Base-by-base conservation (phyloP, 2,888 invertebrate species). In the Linyphia triangularis region DNA sequence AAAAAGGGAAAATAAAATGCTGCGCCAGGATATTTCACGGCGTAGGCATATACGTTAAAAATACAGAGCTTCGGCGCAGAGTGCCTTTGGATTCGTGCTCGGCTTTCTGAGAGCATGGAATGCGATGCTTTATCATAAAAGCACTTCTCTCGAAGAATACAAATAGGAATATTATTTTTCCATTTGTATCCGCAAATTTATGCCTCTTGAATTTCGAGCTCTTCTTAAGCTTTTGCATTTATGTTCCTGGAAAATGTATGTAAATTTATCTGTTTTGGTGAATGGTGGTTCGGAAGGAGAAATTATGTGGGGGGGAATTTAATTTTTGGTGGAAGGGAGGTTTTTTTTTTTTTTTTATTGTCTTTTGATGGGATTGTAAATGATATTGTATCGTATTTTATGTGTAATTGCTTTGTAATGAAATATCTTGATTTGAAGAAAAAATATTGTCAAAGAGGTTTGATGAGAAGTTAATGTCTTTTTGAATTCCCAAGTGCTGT, bases 141-240 rank as follows among this genome's bases (percentile, higher is more conserved):
- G 81, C 69, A 24, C 40, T 69, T 30, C 69, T 51, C 69, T 28
- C 6, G 30, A n/a, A 59, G 81, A 81, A 81, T 81, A 81, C 69
- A 81, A 69, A 81, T 81, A 70, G 59, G 70, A 81, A 81, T 70
- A 81, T 81, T 81, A 81, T 81, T 81, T 81, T 57, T 81, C 69
- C 81, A 81, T 81, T 81, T 81, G 79, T 79, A 79, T 51, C 65
- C 57, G 30, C 30, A 67, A 67, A 67, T 67, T 65, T 67, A 79
- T 79, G 65, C 51, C 67, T 67, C 51, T 67, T 24, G 61, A 51
- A 79, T 67, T 79, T 22, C 26, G 40, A 22, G 19, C 22, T 7
- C 4, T 30, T 30, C 30, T 30, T 28, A 26, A 70, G 40, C 16
- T n/a, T 75, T 26, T 33, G 30, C 37, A 33, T 75, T 75, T 33